Base-by-base conservation (phyloP, 92 coral and sea anemone genomes). In the Siderastrea siderea region DNA sequence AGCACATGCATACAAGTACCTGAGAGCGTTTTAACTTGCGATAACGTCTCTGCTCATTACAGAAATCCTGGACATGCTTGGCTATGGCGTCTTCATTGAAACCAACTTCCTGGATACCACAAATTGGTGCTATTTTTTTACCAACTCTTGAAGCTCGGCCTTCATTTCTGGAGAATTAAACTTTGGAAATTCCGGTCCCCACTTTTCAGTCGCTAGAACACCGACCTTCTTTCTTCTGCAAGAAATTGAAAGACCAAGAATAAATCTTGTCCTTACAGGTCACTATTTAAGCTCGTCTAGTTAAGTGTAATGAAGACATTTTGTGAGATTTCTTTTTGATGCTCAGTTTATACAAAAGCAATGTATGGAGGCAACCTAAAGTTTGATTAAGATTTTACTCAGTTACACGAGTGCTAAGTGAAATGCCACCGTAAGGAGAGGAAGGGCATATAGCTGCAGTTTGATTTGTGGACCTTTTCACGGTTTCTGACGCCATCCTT, bases 21-120 rank as follows among this genome's bases (percentile, higher is more conserved):
- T 68, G 68, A 5, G 68, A 81, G 55, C 11, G 17, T 52, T 81
- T 81, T 54, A 53, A 55, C 74, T 82, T 91, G 71, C 47, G 62
- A 64, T 90, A 87, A 16, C 96, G 66, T 71, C 94, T 45, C 75
- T 90, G 96, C 61, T 93, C 90, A 77, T 82, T 90, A 68, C 91
- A 85, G 72, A 75, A 86, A 68, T 81, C 87, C 59, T 83, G 94
- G 11, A 90, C 47, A 49, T 93, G 96, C 67, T 90, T 86, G 54
- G 82, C 80, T 14, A 91, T 93, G 8, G 94, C 96, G 43, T 90
- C 78, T 64, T 71, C 86, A 62, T 76, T 82, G 66, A 93, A 93
- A 1, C 88, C 77, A 59, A 90, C 82, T 65, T 86, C 86, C 10
- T 86, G 91, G 55, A 93, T 70, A 38, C 84, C 80, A 76, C 94